phyloP scores from a whole-genome alignment of 2,888 invertebrate genomes.

The Xestia rhomboidea region DNA sequence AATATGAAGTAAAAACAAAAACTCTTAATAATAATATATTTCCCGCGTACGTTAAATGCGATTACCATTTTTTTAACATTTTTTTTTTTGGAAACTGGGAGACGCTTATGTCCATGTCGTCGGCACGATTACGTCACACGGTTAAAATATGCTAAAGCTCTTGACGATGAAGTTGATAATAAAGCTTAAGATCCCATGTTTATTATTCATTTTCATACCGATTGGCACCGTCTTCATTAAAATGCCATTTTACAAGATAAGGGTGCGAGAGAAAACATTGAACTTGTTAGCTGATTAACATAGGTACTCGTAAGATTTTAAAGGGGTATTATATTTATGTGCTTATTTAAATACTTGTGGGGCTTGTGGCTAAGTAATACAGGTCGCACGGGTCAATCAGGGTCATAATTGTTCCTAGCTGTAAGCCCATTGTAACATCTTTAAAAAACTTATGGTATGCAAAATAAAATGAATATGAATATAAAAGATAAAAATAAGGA shows the following conservation, averaged over 20 bases:
- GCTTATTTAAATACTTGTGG: not conserved
- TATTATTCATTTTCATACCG: conserved; percentile 35
- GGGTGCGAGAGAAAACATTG: conserved; percentile 14
- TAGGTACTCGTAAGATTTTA: conserved; percentile 5
- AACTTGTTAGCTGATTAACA: conserved; percentile 9
- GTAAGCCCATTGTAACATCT: no score
- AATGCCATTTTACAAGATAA: conserved; percentile 24
- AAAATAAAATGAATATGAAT: no score
- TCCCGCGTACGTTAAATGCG: no score
- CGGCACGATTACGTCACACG: not conserved
- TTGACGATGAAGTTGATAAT: conserved; percentile 8
- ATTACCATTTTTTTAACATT: no score
- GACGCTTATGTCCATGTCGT: not conserved
- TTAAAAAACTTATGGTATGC: no score
- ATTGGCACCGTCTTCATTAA: conserved; percentile 33
- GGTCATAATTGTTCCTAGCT: no score
- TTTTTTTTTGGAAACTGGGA: no score
- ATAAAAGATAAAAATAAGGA: not conserved
- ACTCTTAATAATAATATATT: rapidly evolving
- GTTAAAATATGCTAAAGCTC: conserved; percentile 17
- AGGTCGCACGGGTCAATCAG: not conserved
- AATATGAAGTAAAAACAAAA: not conserved
- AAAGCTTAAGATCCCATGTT: conserved; percentile 21
- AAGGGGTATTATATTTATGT: not conserved
- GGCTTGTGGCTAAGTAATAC: not conserved